phyloP scores from a whole-genome alignment of 2,888 invertebrate genomes.

The Nemotelus nigrinus region DNA sequence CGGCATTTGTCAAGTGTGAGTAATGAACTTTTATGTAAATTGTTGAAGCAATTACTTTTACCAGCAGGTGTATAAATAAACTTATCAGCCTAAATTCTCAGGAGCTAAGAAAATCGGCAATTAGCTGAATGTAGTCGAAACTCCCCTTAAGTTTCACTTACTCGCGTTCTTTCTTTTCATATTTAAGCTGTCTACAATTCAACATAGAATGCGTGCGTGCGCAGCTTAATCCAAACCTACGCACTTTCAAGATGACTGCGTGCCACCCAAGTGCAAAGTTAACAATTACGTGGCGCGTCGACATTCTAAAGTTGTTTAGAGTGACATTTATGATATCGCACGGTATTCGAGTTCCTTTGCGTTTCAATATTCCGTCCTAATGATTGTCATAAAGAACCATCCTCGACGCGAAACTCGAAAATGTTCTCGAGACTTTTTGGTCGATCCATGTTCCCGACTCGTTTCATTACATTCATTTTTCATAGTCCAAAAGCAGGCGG shows the following conservation, averaged over 20 bases:
- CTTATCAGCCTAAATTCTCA: no score
- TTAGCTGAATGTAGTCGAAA: no score
- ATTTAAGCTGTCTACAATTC: background rate
- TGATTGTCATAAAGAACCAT: slow-evolving; percentile 33
- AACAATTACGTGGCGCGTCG: slow-evolving; percentile 5
- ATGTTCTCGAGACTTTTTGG: background rate
- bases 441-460: no score
- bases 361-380: slow-evolving; percentile 33
- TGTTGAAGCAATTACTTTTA: no score
- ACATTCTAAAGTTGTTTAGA: slow-evolving; percentile 33
- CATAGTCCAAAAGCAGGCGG: background rate
- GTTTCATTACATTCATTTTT: no score
- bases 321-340: slow-evolving; percentile 40
- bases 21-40: no score
- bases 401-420: background rate
- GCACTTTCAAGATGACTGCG: background rate
- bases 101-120: no score
- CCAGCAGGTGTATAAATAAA: no score
- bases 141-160: no score
- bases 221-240: slow-evolving; percentile 22
- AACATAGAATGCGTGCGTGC: slow-evolving; percentile 7
- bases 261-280: slow-evolving; percentile 24
- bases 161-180: background rate
- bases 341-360: slow-evolving; percentile 28
- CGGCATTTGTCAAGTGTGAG: no score